Evolutionary conservation across 53 echinoderm and acorn worm species (phyloP).

Genomic region (Actinopyga echinites): DNA sequence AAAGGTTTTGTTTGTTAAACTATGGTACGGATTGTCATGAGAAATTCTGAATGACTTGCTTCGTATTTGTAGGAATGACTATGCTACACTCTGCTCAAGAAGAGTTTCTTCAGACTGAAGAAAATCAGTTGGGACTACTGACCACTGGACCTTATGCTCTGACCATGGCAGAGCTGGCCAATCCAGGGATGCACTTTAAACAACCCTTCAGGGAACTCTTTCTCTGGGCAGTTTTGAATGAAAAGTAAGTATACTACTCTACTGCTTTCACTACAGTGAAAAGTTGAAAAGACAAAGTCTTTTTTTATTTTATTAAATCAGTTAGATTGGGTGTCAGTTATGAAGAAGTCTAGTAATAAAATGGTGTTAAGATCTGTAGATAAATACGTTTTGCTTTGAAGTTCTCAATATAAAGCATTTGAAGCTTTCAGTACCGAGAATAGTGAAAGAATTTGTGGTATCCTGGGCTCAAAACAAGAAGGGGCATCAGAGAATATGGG

Average conservation of each 20-base stretch:
- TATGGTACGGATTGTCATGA: neutral
- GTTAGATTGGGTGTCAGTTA: no score
- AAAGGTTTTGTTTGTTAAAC: neutral
- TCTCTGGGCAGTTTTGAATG: conserved; percentile 66
- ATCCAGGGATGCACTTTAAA: conserved; percentile 84
- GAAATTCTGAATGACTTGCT: neutral
- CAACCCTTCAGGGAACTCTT: conserved; percentile 88
- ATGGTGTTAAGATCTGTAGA: no score
- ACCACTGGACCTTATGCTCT: conserved; percentile 52
- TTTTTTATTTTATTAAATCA: neutral
- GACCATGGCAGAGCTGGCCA: conserved; percentile 72
- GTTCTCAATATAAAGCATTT: no score
- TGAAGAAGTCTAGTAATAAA: no score
- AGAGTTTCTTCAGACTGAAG: conserved; percentile 40
- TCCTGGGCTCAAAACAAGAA: no score
- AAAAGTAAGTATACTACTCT: conserved; percentile 43
- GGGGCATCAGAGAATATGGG: no score
- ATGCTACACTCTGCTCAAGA: conserved; percentile 60
- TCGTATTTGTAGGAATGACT: conserved; percentile 45
- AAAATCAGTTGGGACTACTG: neutral
- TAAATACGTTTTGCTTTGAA: no score
- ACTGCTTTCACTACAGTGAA: no score
- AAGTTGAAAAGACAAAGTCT: neutral
- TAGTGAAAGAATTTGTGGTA: no score
- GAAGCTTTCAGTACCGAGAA: no score